Evolutionary conservation across 2,888 invertebrate species (phyloP), one percentile per base, ranked within the genome.

Genomic region (Eucriotettix oculatus): DNA sequence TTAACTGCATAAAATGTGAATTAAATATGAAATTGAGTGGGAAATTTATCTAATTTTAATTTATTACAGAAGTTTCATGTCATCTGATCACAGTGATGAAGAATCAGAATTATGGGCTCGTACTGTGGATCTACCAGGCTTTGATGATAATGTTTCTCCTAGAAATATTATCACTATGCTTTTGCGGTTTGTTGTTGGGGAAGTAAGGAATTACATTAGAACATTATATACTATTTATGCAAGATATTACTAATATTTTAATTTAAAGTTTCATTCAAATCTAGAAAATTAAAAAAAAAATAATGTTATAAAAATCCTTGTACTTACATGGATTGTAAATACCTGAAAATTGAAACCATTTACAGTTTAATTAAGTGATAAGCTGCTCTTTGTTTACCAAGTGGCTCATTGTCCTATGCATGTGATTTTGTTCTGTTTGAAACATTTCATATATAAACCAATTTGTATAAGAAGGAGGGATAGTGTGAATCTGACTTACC

Each of bases 131-230:
- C 76, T 89, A 52, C 87, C 88, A 1, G 87, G 89, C 1, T 85
- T 90, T 65, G 90, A 90, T 66, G 90, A 90, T 69, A 89, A 87
- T 69, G 83, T 87, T 42, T 89, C 90, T 0, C 85, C 86, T 0
- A 82, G 81, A 69, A 90, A 90, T 72, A 82, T 79, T 57, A 86
- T 90, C 60, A 81, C 81, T 58, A 77, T 84, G 48, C 74, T 90
- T 60, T 74, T 86, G 58, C 76, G 90, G 67, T 82, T 89, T 65
- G 80, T 85, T 40, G 75, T 89, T 16, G 87, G 86, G 74, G 85
- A 85, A 74, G 79, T 79, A 68, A 58, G 58, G 42, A 48, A 48
- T n/a, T 48, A 48, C 3, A 29, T 29, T 7, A 29, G 29, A 29
- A 29, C 29, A 29, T 29, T 29, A 5, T 29, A 29, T 29, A 29